Evolutionary conservation across 2,797 vertebrate species (phyloP).

Genomic region (Argyrosomus regius): DNA sequence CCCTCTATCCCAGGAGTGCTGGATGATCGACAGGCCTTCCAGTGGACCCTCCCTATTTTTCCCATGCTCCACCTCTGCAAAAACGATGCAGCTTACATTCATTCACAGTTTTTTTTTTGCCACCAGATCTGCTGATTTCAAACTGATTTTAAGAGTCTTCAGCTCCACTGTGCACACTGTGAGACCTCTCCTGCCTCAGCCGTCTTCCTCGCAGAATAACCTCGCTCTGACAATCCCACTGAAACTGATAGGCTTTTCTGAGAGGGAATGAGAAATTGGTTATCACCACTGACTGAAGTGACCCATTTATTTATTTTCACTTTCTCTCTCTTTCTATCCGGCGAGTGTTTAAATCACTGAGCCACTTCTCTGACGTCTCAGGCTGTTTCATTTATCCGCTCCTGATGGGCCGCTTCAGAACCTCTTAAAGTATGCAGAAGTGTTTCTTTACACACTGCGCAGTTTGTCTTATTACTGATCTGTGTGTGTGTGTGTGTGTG

Average conservation of each 20-base stretch:
- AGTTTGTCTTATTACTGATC: constrained; percentile 30
- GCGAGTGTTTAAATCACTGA: constrained; percentile 60
- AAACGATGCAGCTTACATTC: constrained; percentile 5
- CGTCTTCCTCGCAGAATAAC: constrained; percentile 24
- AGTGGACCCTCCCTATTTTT: constrained; percentile 3
- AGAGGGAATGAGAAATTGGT: constrained; percentile 44
- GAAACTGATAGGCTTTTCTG: constrained; percentile 57
- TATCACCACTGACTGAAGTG: constrained; percentile 48
- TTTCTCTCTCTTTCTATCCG: constrained; percentile 47
- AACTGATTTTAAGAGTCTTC: background rate
- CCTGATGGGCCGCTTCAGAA: constrained; percentile 43
- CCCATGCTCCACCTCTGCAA: background rate
- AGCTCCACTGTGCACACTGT: background rate
- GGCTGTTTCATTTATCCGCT: constrained; percentile 59
- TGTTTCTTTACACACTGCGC: constrained; percentile 31
- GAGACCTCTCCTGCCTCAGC: background rate
- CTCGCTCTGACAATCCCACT: constrained; percentile 48
- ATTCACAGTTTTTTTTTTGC: constrained; percentile 5
- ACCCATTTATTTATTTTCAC: constrained; percentile 61
- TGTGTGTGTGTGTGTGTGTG: constrained; percentile 14
- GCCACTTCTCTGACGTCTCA: constrained; percentile 57
- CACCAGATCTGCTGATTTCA: constrained; percentile 5
- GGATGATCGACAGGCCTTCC: constrained; percentile 55
- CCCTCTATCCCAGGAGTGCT: constrained; percentile 45
- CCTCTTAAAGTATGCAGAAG: constrained; percentile 40